Conservation (phyloP, 2,797 vertebrate genomes). For the Liasis olivaceus region DNA sequence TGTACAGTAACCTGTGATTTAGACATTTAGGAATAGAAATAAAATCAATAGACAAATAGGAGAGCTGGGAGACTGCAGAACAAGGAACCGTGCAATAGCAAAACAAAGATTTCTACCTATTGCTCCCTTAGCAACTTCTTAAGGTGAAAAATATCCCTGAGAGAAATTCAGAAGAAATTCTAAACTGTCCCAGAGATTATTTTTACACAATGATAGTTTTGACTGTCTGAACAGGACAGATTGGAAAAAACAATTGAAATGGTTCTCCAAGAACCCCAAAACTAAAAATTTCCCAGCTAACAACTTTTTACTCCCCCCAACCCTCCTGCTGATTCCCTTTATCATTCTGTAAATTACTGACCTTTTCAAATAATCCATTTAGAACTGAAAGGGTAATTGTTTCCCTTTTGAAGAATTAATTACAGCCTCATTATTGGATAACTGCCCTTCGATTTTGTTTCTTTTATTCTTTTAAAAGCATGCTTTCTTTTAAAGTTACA, state of each 20-base stretch:
- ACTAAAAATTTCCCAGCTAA: neutral
- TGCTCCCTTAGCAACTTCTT: neutral
- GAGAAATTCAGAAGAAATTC: neutral
- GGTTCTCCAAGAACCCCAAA: neutral
- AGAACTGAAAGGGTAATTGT: slow-evolving; percentile 41
- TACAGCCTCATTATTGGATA: slow-evolving; percentile 34
- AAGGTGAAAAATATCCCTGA: neutral
- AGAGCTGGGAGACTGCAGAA: neutral
- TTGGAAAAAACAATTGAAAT: neutral
- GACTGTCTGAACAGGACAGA: neutral
- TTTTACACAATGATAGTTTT: neutral
- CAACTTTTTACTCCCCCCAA: neutral
- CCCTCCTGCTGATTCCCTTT: neutral
- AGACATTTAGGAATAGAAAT: too few relatives aligned
- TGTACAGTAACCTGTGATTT: too few relatives aligned
- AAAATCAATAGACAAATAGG: too few relatives aligned
- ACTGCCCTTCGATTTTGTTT: slow-evolving; percentile 41
- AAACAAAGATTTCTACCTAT: neutral
- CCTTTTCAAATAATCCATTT: slow-evolving; percentile 27
- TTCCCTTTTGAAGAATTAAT: slow-evolving; percentile 51
- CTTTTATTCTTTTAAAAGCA: slow-evolving; percentile 5
- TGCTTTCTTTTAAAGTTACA: slow-evolving; percentile 26
- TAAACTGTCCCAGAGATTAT: neutral
- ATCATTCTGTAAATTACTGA: neutral
- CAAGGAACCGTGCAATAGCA: neutral